Conservation (phyloP, 1,140 invertebrate species). For the Trichogramma pretiosum region DNA sequence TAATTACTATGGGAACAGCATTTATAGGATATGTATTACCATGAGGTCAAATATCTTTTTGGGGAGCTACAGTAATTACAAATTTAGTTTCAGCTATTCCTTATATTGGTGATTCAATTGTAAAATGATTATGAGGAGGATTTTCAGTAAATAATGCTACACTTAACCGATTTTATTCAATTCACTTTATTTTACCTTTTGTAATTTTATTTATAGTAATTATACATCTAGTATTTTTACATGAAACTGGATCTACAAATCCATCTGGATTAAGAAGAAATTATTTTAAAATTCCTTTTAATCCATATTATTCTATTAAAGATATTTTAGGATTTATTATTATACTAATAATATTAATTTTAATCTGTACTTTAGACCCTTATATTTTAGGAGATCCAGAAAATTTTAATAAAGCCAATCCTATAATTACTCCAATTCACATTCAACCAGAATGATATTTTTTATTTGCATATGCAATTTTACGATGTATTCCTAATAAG, state of each 20-base stretch:
- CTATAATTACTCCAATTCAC: conserved; percentile 40
- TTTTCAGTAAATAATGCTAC: conserved; percentile 61
- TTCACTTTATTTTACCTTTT: conserved; percentile 63
- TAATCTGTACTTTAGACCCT: conserved; percentile 12
- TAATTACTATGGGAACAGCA: conserved; percentile 54
- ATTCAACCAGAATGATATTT: conserved; percentile 73
- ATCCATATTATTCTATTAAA: conserved; percentile 51
- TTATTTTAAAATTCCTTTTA: conserved; percentile 54
- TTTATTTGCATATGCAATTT: conserved; percentile 65
- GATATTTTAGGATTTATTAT: conserved; percentile 51
- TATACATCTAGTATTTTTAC: conserved; percentile 54
- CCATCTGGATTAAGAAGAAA: conserved; percentile 52
- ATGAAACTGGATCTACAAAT: conserved; percentile 54
- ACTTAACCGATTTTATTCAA: conserved; percentile 61
- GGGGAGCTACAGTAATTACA: conserved; percentile 64
- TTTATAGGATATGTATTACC: conserved; percentile 63
- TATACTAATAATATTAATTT: conserved; percentile 40
- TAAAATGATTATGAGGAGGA: conserved; percentile 60
- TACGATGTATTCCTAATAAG: conserved; percentile 67
- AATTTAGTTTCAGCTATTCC: conserved; percentile 60
- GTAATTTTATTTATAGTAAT: conserved; percentile 51
- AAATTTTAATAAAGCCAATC: not conserved
- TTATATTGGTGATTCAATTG: conserved; percentile 50
- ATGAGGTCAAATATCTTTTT: conserved; percentile 66
- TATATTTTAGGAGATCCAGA: not conserved